phyloP scores from a whole-genome alignment of 2,113 vertebrate genomes.

The Ceyx margarethae region DNA sequence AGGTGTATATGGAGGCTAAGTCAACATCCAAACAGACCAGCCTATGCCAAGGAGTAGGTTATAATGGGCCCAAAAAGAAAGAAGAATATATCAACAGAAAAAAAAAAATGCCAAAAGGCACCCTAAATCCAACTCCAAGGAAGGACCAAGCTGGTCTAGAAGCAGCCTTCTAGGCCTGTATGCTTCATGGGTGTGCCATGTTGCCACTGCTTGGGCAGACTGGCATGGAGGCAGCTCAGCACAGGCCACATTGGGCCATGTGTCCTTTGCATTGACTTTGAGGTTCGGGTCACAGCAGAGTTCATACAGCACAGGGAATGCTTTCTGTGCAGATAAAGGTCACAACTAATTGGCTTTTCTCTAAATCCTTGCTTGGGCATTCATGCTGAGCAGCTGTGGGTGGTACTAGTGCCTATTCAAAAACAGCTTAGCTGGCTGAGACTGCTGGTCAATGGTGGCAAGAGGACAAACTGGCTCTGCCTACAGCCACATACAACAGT shows the following conservation, averaged over 20 bases:
- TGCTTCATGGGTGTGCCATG: background rate
- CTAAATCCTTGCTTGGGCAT: constrained; percentile 22
- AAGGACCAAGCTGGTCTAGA: background rate
- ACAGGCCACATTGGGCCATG: background rate
- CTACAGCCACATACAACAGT: background rate
- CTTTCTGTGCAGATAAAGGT: constrained; percentile 9
- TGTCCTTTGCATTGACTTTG: background rate
- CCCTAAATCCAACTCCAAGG: background rate
- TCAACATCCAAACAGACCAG: background rate
- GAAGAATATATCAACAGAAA: background rate
- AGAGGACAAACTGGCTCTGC: constrained; percentile 10
- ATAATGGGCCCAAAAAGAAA: background rate
- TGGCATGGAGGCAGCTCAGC: background rate
- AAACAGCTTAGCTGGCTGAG: background rate
- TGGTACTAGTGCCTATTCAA: constrained; percentile 1
- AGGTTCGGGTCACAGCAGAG: background rate
- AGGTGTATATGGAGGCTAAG: background rate
- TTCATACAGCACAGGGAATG: background rate
- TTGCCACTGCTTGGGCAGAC: background rate
- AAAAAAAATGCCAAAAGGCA: background rate
- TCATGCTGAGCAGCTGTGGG: background rate
- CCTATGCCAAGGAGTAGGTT: background rate
- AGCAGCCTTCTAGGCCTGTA: background rate
- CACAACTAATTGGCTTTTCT: constrained; percentile 50
- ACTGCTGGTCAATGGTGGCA: background rate